Percentiles rank a stretch among this genome's conserved stretches.
Evolutionary conservation across 1,140 invertebrate genomes (phyloP).

Genomic region (Lordiphosa mommai): DNA sequence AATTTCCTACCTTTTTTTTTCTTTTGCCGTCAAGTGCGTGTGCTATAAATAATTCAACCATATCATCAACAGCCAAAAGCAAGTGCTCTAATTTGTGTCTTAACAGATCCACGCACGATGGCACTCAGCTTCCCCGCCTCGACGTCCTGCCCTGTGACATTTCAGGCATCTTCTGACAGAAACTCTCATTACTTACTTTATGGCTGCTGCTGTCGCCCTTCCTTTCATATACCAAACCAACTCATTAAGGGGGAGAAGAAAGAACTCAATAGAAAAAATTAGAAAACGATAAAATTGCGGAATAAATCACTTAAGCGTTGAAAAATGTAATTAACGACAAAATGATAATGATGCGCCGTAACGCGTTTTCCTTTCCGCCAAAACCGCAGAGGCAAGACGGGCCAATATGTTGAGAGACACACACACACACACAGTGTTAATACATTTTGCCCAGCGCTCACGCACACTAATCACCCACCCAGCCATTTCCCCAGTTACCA

Average conservation of each 20-base stretch:
- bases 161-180: conserved; percentile 15
- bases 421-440: conserved; percentile 53
- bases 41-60: conserved; percentile 38
- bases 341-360: conserved; percentile 71
- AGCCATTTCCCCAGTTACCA: conserved; percentile 7
- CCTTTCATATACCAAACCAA: conserved; percentile 49
- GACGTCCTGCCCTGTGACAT: conserved; percentile 3
- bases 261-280: conserved; percentile 55
- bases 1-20: conserved; percentile 1
- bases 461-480: conserved; percentile 58
- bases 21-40: background rate
- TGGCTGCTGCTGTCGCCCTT: conserved; percentile 19
- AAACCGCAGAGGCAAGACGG: conserved; percentile 10
- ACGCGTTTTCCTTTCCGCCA: conserved; percentile 44
- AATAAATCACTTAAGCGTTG: conserved; percentile 75
- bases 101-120: conserved; percentile 39
- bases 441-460: conserved; percentile 46
- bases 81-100: conserved; percentile 56
- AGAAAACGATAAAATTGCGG: conserved; percentile 76
- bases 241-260: conserved; percentile 41
- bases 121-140: background rate
- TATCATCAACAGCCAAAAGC: conserved; percentile 31
- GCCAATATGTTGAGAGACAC: conserved; percentile 50
- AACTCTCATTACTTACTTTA: conserved; percentile 43
- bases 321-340: conserved; percentile 78